A percentile compares a stretch with the other conserved stretches of the same genome.
Conservation (phyloP, 2,797 vertebrate genomes). For the Benthosema pterotum region DNA sequence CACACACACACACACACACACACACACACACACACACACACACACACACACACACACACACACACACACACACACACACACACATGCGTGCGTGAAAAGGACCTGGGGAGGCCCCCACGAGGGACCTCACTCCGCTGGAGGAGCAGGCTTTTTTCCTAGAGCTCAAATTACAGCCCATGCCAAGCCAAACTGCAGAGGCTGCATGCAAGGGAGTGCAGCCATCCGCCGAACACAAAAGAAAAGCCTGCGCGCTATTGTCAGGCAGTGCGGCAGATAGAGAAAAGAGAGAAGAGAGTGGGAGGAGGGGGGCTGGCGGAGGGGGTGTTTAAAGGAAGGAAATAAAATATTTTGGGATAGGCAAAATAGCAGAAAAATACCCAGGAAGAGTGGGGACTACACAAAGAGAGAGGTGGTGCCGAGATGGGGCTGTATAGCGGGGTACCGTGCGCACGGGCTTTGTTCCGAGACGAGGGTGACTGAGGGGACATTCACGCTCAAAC, state of each 20-base stretch:
- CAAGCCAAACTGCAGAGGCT: constrained; percentile 44
- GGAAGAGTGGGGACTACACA: constrained; percentile 31
- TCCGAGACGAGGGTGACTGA: constrained; percentile 59
- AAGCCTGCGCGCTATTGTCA: constrained; percentile 16
- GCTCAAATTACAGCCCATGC: constrained; percentile 72
- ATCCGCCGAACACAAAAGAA: too few species aligned
- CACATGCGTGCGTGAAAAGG: constrained; percentile 31
- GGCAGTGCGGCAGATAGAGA: constrained; percentile 24
- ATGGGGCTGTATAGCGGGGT: constrained; percentile 42
- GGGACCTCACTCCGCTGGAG: constrained; percentile 59
- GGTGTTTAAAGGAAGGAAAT: neutral
- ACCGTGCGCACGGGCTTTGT: constrained; percentile 56
- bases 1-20: neutral
- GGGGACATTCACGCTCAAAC: constrained; percentile 54
- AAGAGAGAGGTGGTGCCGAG: constrained; percentile 43
- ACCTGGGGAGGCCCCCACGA: constrained; percentile 57
- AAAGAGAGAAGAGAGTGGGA: constrained; percentile 1
- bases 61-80: too few species aligned
- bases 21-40: neutral
- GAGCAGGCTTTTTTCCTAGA: constrained; percentile 59
- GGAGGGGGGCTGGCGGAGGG: neutral
- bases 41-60: too few species aligned
- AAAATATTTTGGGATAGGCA: constrained; percentile 19
- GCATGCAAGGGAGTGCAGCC: neutral
- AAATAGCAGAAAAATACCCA: constrained; percentile 14